phyloP scores from a whole-genome alignment of 2,113 vertebrate species.

The Megaceryle torquata region DNA sequence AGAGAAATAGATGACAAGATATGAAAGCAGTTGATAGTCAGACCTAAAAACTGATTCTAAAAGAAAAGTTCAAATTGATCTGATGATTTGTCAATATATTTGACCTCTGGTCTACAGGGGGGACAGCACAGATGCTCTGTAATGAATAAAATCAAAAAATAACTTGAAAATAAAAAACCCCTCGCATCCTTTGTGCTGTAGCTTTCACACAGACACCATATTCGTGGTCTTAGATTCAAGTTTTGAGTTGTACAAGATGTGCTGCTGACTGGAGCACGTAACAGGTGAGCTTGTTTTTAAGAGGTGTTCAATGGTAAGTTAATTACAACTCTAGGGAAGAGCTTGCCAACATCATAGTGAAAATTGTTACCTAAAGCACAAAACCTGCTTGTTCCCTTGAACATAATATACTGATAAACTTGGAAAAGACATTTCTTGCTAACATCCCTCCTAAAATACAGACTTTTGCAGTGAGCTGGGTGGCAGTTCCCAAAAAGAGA shows the following conservation, averaged over 20 bases:
- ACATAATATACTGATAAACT: no score
- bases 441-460: no score
- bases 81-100: accelerated
- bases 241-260: neutral
- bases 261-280: neutral
- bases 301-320: neutral
- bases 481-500: neutral
- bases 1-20: neutral
- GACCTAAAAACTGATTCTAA: neutral
- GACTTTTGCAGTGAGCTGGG: neutral
- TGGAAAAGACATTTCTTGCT: neutral
- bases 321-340: neutral
- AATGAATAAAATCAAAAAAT: neutral
- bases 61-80: neutral
- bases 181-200: neutral
- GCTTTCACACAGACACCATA: neutral
- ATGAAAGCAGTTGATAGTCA: neutral
- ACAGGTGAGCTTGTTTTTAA: neutral
- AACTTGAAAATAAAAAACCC: no score
- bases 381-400: neutral
- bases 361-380: neutral
- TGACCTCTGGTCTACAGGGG: neutral
- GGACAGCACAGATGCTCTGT: neutral
- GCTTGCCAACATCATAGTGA: neutral
- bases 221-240: neutral